Percentiles rank a stretch among this genome's conserved stretches.
Evolutionary conservation across 2,113 vertebrate species (phyloP).

Genomic region (Empidonax traillii): DNA sequence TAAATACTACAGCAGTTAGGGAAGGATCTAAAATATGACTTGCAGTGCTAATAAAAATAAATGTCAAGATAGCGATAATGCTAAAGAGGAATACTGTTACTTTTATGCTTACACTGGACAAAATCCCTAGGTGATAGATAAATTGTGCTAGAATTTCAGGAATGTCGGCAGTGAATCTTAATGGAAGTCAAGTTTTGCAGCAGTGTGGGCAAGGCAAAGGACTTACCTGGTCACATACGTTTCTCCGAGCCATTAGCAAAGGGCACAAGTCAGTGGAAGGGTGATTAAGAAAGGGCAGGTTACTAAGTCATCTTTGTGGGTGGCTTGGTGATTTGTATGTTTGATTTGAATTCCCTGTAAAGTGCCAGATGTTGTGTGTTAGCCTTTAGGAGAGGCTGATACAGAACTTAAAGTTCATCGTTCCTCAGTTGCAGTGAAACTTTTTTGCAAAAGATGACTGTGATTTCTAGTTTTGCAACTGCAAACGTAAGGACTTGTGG

Average conservation of each 20-base stretch:
- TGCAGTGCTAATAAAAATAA: constrained; percentile 44
- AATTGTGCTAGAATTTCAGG: constrained; percentile 51
- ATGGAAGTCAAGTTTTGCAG: background rate
- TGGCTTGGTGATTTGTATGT: background rate
- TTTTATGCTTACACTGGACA: constrained; percentile 39
- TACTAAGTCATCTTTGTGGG: background rate
- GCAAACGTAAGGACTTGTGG: rapidly evolving
- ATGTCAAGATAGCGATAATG: constrained; percentile 33
- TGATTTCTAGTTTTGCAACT: background rate
- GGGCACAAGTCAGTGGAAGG: background rate
- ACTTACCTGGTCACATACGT: background rate
- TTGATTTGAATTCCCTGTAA: background rate
- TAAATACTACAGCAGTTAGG: constrained; percentile 12
- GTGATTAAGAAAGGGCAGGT: background rate
- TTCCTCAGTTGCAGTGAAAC: background rate
- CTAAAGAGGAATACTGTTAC: constrained; percentile 42
- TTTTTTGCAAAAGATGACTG: background rate
- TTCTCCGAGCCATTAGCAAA: background rate
- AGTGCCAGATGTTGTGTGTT: background rate
- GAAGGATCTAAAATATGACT: background rate
- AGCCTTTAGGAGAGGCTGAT: background rate
- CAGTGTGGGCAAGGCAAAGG: background rate
- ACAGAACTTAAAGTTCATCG: background rate
- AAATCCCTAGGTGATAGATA: constrained; percentile 47
- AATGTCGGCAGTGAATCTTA: constrained; percentile 13